These are phyloP conservation scores for Eupithecia abbreviata DNA, from an alignment of 2,888 invertebrate species.

Conservation along the genomic window DNA sequence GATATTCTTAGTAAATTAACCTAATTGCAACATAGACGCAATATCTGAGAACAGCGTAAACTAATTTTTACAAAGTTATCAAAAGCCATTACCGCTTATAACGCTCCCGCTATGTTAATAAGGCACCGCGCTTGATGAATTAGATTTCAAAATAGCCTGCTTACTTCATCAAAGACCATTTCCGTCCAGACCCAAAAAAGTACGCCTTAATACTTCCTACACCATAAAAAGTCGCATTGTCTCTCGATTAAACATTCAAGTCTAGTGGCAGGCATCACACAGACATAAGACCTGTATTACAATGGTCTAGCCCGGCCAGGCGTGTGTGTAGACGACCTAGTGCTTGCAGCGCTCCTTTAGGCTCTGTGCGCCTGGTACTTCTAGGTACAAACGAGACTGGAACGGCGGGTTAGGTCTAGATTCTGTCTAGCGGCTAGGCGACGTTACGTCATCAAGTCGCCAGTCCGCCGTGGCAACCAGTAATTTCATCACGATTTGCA, in stretches of 20 bases:
- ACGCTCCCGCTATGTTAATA: not conserved
- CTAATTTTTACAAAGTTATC: not conserved
- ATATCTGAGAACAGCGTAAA: not conserved
- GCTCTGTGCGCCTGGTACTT: constrained; percentile 72
- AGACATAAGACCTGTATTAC: constrained; percentile 11
- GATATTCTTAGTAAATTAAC: too few species aligned
- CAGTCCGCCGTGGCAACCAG: not conserved
- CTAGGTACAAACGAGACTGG: constrained; percentile 73
- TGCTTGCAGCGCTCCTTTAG: constrained; percentile 59
- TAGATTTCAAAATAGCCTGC: not conserved
- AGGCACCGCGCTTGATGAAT: not conserved
- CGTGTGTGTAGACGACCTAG: constrained; percentile 61
- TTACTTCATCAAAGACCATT: constrained; percentile 5
- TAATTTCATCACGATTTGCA: constrained; percentile 3
- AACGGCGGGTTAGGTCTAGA: constrained; percentile 42
- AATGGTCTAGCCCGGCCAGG: constrained; percentile 28
- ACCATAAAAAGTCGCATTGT: constrained; percentile 7
- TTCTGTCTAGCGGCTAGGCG: constrained; percentile 35
- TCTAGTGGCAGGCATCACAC: constrained; percentile 12
- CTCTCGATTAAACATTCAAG: not conserved
- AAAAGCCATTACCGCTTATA: not conserved
- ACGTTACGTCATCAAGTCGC: constrained; percentile 24
- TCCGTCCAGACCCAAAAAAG: not conserved
- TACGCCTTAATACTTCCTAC: not conserved
- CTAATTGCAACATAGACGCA: too few species aligned